phyloP scores from a whole-genome alignment of 2,113 vertebrate species.

The Caranx ignobilis region DNA sequence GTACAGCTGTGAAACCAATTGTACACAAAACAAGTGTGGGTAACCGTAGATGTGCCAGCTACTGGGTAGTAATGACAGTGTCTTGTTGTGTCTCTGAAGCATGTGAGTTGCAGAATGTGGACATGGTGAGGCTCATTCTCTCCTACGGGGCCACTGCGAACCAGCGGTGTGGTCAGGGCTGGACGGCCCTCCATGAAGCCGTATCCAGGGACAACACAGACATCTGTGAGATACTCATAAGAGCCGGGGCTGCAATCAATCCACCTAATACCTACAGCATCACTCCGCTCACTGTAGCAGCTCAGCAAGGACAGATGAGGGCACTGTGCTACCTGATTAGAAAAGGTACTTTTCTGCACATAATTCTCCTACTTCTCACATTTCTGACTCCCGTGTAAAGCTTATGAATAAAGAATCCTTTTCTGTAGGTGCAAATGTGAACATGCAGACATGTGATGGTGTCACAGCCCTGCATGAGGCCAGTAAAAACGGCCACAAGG shows the following conservation, averaged over 20 bases:
- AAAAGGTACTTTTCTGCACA: conserved; percentile 68
- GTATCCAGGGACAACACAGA: conserved; percentile 88
- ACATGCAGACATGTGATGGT: conserved; percentile 91
- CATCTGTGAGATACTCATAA: conserved; percentile 89
- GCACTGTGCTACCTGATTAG: conserved; percentile 88
- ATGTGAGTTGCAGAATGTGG: conserved; percentile 89
- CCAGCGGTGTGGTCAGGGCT: conserved; percentile 92
- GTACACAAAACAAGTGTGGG: background rate
- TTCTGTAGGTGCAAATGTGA: conserved; percentile 91
- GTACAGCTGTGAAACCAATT: conserved; percentile 69
- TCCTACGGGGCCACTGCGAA: conserved; percentile 89
- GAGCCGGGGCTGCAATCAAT: conserved; percentile 89
- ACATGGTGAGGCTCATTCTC: conserved; percentile 87
- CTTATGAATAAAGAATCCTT: conserved; percentile 4
- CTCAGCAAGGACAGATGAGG: conserved; percentile 89
- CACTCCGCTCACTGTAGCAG: conserved; percentile 92
- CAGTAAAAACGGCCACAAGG: conserved; percentile 88
- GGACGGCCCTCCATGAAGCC: conserved; percentile 95
- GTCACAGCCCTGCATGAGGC: conserved; percentile 92
- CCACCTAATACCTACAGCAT: conserved; percentile 89
- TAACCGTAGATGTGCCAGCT: background rate
- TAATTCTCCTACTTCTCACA: background rate
- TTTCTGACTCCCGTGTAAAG: background rate
- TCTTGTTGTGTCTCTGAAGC: conserved; percentile 79
- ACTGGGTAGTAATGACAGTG: background rate